Percentiles rank a stretch among this genome's conserved stretches.
phyloP scores from a whole-genome alignment of 2,888 invertebrate genomes.

The Drosophila histrio region DNA sequence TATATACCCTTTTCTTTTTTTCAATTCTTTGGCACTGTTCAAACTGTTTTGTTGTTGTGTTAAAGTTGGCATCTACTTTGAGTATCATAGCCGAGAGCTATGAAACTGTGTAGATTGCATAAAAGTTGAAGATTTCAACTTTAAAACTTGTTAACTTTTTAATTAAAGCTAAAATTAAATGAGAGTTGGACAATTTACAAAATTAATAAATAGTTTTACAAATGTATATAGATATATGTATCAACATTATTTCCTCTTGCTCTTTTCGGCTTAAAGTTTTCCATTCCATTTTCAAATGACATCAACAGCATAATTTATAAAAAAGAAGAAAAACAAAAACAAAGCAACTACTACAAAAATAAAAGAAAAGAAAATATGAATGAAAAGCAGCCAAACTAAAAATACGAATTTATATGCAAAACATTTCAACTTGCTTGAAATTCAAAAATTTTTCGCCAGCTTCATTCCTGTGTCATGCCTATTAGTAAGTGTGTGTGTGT shows the following conservation, averaged over 20 bases:
- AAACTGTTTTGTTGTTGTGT: constrained; percentile 5
- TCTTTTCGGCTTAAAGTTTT: constrained; percentile 23
- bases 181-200: neutral
- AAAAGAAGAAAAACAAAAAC: constrained; percentile 31
- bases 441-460: constrained; percentile 61
- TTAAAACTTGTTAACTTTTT: constrained; percentile 4
- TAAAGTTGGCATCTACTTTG: constrained; percentile 18
- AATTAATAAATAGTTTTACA: neutral
- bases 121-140: constrained; percentile 12
- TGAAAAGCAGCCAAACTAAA: constrained; percentile 54
- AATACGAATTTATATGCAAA: constrained; percentile 72
- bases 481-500: constrained; percentile 30
- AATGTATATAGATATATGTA: neutral
- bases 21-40: constrained; percentile 30
- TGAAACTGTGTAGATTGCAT: constrained; percentile 10
- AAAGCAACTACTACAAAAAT: constrained; percentile 30
- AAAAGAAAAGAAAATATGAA: constrained; percentile 48
- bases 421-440: constrained; percentile 65
- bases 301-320: constrained; percentile 64
- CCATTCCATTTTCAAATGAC: constrained; percentile 51
- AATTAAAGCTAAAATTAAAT: neutral
- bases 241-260: neutral
- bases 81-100: constrained; percentile 5
- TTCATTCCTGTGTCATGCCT: constrained; percentile 49
- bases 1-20: neutral